Evolutionary conservation across 2,888 invertebrate species (phyloP).

Genomic region (Drosophila ezoana): DNA sequence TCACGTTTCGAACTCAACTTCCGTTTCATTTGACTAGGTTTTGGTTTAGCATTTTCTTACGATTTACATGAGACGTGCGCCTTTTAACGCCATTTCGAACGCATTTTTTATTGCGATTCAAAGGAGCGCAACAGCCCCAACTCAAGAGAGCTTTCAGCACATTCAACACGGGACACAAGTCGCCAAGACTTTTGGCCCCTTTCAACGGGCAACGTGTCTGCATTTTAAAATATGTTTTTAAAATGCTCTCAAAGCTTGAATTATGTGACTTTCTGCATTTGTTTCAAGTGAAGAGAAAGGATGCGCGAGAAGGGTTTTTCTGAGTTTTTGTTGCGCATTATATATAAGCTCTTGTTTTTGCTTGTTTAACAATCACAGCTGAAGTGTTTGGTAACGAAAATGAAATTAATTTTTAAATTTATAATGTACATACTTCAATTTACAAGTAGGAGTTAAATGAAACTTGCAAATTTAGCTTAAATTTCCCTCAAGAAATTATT

Average conservation of each 20-base stretch:
- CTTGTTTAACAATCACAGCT: neutral
- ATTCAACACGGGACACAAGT: neutral
- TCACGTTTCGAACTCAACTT: constrained; percentile 51
- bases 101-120: constrained; percentile 32
- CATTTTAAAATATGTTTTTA: constrained; percentile 46
- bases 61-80: constrained; percentile 51
- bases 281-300: constrained; percentile 17
- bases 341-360: neutral
- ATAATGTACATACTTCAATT: neutral
- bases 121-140: neutral
- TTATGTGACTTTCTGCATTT: constrained; percentile 41
- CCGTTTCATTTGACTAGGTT: constrained; percentile 38
- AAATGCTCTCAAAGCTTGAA: constrained; percentile 45
- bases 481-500: too few species aligned
- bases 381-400: neutral
- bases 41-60: constrained; percentile 21
- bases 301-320: neutral
- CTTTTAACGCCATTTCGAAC: constrained; percentile 38
- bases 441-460: neutral
- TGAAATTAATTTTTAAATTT: neutral
- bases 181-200: constrained; percentile 1
- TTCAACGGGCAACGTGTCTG: constrained; percentile 37
- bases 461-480: neutral
- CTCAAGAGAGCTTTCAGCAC: constrained; percentile 9
- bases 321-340: neutral